A percentile compares a stretch with the other conserved stretches of the same genome.
Conservation (phyloP, 1,140 invertebrate genomes). For the Aphelenchoides besseyi region DNA sequence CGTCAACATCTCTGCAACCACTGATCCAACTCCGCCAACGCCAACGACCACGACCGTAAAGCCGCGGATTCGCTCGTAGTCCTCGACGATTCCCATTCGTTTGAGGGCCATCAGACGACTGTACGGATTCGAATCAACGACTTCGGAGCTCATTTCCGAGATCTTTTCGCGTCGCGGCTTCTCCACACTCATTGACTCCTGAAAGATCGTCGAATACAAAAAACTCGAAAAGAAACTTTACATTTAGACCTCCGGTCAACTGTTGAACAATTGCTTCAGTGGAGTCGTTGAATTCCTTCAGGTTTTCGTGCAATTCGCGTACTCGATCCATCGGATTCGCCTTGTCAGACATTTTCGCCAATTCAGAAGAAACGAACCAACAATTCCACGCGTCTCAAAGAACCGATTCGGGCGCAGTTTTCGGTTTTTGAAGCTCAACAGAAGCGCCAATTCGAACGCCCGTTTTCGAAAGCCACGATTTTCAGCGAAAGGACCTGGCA, state of each 20-base stretch:
- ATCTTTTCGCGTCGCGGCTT: constrained; percentile 49
- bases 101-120: constrained; percentile 92
- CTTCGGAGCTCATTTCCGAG: constrained; percentile 78
- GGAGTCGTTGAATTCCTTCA: not conserved
- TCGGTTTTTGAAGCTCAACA: no score
- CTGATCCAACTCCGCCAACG: constrained; percentile 97
- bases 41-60: constrained; percentile 89
- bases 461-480: no score
- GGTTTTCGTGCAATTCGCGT: not conserved
- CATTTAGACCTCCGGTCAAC: not conserved
- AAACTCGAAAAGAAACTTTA: not conserved
- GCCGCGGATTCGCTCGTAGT: constrained; percentile 90
- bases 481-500: no score
- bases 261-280: not conserved
- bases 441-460: no score
- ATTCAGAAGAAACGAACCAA: not conserved
- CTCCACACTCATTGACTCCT: no score
- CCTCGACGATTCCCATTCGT: constrained; percentile 96
- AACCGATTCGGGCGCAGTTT: no score
- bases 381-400: no score
- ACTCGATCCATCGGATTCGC: not conserved
- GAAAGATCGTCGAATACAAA: not conserved
- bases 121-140: constrained; percentile 98
- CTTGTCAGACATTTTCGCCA: not conserved
- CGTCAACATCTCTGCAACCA: constrained; percentile 95